Evolutionary conservation across 2,113 vertebrate genomes (phyloP).

Genomic region (Empidonax traillii): DNA sequence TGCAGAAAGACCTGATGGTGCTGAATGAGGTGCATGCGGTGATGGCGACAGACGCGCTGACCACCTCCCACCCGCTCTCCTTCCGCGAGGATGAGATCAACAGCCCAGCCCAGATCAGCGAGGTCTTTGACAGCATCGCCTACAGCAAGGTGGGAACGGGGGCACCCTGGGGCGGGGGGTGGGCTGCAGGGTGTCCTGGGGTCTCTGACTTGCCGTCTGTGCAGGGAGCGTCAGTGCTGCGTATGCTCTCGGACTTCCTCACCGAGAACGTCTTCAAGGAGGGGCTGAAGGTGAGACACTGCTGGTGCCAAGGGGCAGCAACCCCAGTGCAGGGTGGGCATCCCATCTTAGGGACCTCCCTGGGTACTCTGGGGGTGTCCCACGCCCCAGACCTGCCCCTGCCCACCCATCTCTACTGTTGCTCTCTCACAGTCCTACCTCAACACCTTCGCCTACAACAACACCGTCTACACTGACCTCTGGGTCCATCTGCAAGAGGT

Average conservation of each 20-base stretch:
- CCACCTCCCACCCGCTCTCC: constrained; percentile 89
- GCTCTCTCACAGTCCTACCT: constrained; percentile 81
- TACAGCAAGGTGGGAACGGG: constrained; percentile 86
- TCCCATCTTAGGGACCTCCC: background rate
- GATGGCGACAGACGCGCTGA: constrained; percentile 84
- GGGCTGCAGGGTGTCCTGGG: background rate
- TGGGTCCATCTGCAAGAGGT: constrained; percentile 88
- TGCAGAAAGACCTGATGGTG: constrained; percentile 86
- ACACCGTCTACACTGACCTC: constrained; percentile 83
- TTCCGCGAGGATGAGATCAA: constrained; percentile 79
- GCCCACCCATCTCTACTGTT: background rate
- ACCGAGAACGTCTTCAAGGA: constrained; percentile 79
- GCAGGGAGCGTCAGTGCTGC: constrained; percentile 88
- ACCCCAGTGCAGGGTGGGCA: background rate
- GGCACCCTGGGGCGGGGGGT: background rate
- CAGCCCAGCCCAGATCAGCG: constrained; percentile 83
- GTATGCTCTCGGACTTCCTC: constrained; percentile 92
- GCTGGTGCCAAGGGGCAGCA: accelerated
- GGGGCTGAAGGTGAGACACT: constrained; percentile 85
- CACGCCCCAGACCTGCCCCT: background rate
- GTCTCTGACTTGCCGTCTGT: background rate
- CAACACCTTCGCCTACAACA: constrained; percentile 75
- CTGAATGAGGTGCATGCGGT: constrained; percentile 79
- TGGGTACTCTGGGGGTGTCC: accelerated
- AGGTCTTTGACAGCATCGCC: constrained; percentile 87